Conservation (phyloP, 2,797 vertebrate species). For the Lithobates pipiens region DNA sequence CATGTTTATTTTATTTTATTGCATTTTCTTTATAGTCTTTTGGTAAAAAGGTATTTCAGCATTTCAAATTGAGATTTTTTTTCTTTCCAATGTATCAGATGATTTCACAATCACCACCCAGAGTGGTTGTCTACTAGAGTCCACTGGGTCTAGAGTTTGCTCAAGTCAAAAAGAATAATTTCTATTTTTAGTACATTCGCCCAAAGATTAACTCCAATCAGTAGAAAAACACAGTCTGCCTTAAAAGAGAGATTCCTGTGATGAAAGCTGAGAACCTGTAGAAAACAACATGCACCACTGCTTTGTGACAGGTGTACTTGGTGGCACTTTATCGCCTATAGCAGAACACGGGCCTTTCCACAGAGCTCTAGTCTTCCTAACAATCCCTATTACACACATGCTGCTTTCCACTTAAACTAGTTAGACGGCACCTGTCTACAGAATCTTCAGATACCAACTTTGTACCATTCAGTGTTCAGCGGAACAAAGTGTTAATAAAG, state of each 20-base stretch:
- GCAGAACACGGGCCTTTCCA: neutral
- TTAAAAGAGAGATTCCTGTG: neutral
- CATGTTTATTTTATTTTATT: constrained; percentile 20
- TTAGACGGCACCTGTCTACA: too few species aligned
- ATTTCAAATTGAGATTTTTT: too few species aligned
- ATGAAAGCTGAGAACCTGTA: neutral
- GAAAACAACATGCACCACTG: neutral
- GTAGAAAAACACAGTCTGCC: constrained; percentile 3
- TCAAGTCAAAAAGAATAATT: constrained; percentile 2
- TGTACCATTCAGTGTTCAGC: too few species aligned
- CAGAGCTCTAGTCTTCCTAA: too few species aligned
- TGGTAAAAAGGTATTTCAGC: neutral
- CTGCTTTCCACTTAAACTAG: too few species aligned
- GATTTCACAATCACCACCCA: constrained; percentile 17
- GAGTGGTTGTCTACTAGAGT: constrained; percentile 21
- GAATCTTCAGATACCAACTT: too few species aligned
- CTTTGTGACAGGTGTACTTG: neutral
- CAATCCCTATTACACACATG: too few species aligned
- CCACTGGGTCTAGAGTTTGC: neutral
- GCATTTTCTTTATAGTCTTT: neutral
- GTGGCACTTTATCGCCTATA: neutral
- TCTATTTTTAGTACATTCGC: constrained; percentile 5
- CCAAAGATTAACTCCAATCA: constrained; percentile 1
- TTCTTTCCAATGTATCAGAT: constrained; percentile 4
- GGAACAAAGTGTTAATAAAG: too few species aligned